Conservation (phyloP, 2,113 vertebrate species). For the Stigmatopora nigra region DNA sequence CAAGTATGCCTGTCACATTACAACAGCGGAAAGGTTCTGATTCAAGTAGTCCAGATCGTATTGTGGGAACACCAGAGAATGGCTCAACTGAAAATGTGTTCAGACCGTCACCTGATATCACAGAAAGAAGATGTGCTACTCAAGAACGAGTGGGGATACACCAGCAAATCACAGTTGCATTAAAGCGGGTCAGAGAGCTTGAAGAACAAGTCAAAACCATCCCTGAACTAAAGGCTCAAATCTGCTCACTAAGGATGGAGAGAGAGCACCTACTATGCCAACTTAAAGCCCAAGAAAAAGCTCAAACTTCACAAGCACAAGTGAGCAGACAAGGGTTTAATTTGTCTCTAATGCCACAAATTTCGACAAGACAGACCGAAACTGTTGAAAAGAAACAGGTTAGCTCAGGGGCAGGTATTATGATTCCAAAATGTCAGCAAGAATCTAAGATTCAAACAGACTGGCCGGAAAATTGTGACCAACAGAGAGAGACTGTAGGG, state of each 20-base stretch:
- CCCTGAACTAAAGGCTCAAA: slow-evolving; percentile 70
- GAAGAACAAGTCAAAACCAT: slow-evolving; percentile 66
- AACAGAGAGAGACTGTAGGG: slow-evolving; percentile 33
- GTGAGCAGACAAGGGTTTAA: slow-evolving; percentile 37
- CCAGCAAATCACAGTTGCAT: slow-evolving; percentile 66
- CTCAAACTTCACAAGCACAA: slow-evolving; percentile 24
- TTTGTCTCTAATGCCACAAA: slow-evolving; percentile 34
- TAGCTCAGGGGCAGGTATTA: slow-evolving; percentile 23
- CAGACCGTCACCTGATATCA: slow-evolving; percentile 50
- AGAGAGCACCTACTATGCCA: slow-evolving; percentile 51
- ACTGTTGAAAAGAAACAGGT: slow-evolving; percentile 22
- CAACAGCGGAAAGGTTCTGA: slow-evolving; percentile 68
- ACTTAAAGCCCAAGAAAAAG: slow-evolving; percentile 56
- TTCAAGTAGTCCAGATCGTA: slow-evolving; percentile 50
- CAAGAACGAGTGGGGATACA: slow-evolving; percentile 56
- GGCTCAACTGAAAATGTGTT: slow-evolving; percentile 56
- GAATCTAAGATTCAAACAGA: slow-evolving; percentile 22
- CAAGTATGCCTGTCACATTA: slow-evolving; percentile 86
- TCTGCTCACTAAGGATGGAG: slow-evolving; percentile 61
- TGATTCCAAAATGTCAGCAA: slow-evolving; percentile 17
- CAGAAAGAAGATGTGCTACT: slow-evolving; percentile 37
- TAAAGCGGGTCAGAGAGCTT: slow-evolving; percentile 67
- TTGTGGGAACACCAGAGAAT: slow-evolving; percentile 46
- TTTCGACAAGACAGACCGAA: slow-evolving; percentile 20
- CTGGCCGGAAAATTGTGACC: slow-evolving; percentile 38